phyloP scores from a whole-genome alignment of 2,797 vertebrate genomes.

The Aplochiton taeniatus region DNA sequence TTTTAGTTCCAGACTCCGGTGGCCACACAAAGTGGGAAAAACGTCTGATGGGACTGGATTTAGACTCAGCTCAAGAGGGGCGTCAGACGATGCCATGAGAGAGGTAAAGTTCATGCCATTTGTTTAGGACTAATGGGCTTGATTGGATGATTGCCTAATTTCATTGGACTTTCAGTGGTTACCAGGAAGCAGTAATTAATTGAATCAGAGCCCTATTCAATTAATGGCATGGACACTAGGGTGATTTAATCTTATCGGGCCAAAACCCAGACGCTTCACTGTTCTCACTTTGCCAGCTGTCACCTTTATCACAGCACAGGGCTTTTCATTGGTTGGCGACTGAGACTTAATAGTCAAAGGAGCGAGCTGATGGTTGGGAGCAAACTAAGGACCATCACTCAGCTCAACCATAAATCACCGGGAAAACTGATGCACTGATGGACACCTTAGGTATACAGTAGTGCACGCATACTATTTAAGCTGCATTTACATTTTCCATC shows the following conservation, averaged over 20 bases:
- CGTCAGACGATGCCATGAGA: conserved; percentile 32
- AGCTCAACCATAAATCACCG: conserved; percentile 38
- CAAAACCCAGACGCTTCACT: conserved; percentile 23
- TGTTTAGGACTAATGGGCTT: conserved; percentile 34
- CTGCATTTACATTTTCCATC: no score
- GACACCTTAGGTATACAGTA: not conserved
- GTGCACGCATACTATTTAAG: no score
- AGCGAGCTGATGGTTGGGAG: not conserved
- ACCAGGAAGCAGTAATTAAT: conserved; percentile 53
- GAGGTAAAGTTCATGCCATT: conserved; percentile 35
- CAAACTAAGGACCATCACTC: conserved; percentile 36
- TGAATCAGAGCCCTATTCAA: conserved; percentile 61
- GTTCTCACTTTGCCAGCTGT: conserved; percentile 35
- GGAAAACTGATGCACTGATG: conserved; percentile 23
- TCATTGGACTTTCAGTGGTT: conserved; percentile 54
- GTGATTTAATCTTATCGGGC: conserved; percentile 35
- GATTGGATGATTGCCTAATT: conserved; percentile 64
- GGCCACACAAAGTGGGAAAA: no score
- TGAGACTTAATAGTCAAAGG: not conserved
- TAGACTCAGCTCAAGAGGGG: not conserved
- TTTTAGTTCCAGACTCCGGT: not conserved
- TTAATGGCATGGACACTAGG: conserved; percentile 45
- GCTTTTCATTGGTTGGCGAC: conserved; percentile 9
- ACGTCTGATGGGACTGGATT: no score
- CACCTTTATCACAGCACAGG: conserved; percentile 30